Percentiles rank a stretch among this genome's conserved stretches.
phyloP scores from a whole-genome alignment of 2,113 vertebrate genomes.

The Cardinalis cardinalis region DNA sequence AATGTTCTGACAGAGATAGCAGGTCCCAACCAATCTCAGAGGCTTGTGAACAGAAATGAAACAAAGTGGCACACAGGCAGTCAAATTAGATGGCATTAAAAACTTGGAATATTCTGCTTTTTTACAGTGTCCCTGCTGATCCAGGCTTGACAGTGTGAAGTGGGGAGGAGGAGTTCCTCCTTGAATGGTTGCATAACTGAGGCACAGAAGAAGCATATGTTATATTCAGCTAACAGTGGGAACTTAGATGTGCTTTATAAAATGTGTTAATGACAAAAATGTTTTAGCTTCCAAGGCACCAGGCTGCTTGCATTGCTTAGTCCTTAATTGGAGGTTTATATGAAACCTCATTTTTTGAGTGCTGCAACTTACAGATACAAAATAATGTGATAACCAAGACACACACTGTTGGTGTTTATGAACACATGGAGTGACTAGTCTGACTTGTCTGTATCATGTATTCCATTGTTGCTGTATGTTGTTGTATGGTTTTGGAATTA shows the following conservation, averaged over 20 bases:
- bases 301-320: constrained; percentile 35
- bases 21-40: not conserved
- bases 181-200: constrained; percentile 32
- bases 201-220: constrained; percentile 33
- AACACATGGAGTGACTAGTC: not conserved
- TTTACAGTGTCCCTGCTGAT: constrained; percentile 27
- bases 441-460: not conserved
- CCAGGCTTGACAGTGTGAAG: constrained; percentile 29
- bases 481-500: not conserved
- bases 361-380: not conserved
- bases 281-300: constrained; percentile 39
- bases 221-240: constrained; percentile 26
- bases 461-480: not conserved
- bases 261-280: constrained; percentile 46
- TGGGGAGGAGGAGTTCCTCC: constrained; percentile 23
- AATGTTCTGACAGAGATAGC: not conserved
- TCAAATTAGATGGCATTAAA: not conserved
- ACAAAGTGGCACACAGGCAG: not conserved
- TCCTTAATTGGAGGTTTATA: constrained; percentile 45
- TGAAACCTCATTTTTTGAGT: constrained; percentile 27
- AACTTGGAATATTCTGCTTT: constrained; percentile 9
- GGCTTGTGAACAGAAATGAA: not conserved
- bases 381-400: constrained; percentile 18
- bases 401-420: not conserved
- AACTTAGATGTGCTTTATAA: constrained; percentile 27